Base-by-base conservation (phyloP, 2,113 vertebrate genomes). In the Mesitornis unicolor region DNA sequence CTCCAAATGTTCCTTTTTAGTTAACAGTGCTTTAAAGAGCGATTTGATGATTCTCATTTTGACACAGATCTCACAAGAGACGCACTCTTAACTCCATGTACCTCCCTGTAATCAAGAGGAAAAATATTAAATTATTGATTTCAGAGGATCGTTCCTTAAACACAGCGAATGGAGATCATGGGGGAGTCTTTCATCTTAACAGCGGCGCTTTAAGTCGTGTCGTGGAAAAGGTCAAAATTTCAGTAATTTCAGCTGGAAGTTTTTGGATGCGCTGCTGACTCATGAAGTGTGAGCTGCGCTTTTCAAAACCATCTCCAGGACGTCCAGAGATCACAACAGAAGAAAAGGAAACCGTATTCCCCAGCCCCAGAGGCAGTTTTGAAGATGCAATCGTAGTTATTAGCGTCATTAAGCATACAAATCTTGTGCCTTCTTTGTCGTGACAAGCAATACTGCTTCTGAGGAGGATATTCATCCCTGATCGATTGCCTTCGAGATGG, bases 361-460 rank as follows among this genome's bases (percentile, higher is more conserved):
- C 84, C 47, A 93, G 81, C n/a, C 65, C 57, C 87, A 89, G 65
- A 87, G n/a, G 89, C 84, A 94, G 92, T 94, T 92, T 87, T 87
- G 36, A 84, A 87, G 91, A 84, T 87, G 64, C 40, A 70, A 56
- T 95, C 95, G 47, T 63, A 48, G 61, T 85, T 93, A 78, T 89
- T 89, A 57, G 81, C 60, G 93, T 90, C 69, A n/a, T 70, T 86
- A 92, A 78, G 40, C 2, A 1, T 84, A 48, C 51, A 79, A 82
- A 79, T 71, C 36, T 84, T 87, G 48, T 91, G n/a, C 74, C 61
- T 91, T 68, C 61, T 92, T 95, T 94, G 65, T 91, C 71, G 82
- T 40, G 53, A 38, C 11, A 71, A 92, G 61, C 50, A 76, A 20
- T 75, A 42, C 57, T 74, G 33, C 89, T 92, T 79, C 86, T 89